Percentiles rank a stretch among this genome's conserved stretches.
phyloP scores from a whole-genome alignment of 2,888 invertebrate species.

The Perithous albicinctus region DNA sequence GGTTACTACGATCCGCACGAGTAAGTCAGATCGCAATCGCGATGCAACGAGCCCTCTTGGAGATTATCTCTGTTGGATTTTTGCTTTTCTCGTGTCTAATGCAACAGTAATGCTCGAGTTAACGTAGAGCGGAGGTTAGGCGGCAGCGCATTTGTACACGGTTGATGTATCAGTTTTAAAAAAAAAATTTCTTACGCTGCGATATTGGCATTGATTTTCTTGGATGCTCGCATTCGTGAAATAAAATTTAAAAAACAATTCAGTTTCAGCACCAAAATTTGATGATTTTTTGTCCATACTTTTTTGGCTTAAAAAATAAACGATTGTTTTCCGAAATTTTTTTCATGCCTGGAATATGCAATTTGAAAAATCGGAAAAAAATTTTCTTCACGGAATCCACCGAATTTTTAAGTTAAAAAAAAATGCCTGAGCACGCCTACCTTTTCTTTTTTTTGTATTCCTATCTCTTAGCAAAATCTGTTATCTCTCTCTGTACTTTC shows the following conservation, averaged over 20 bases:
- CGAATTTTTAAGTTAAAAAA: no score
- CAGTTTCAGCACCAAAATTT: no score
- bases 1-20: slow-evolving; percentile 56
- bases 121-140: slow-evolving; percentile 72
- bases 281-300: no score
- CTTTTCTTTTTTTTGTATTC: neutral
- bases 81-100: slow-evolving; percentile 5
- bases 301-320: slow-evolving; percentile 17
- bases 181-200: neutral
- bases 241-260: no score
- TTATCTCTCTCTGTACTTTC: no score
- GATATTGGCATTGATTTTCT: no score
- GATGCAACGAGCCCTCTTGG: neutral
- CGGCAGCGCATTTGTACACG: neutral
- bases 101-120: slow-evolving; percentile 6
- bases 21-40: slow-evolving; percentile 33
- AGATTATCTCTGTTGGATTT: neutral
- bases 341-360: neutral
- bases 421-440: no score
- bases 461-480: no score
- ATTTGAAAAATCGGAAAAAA: no score
- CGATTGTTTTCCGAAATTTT: neutral
- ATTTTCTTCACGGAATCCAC: no score
- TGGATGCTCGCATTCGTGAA: no score
- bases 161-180: neutral